Conservation (phyloP, 1,140 invertebrate species). For the Tetraneura akinire region DNA sequence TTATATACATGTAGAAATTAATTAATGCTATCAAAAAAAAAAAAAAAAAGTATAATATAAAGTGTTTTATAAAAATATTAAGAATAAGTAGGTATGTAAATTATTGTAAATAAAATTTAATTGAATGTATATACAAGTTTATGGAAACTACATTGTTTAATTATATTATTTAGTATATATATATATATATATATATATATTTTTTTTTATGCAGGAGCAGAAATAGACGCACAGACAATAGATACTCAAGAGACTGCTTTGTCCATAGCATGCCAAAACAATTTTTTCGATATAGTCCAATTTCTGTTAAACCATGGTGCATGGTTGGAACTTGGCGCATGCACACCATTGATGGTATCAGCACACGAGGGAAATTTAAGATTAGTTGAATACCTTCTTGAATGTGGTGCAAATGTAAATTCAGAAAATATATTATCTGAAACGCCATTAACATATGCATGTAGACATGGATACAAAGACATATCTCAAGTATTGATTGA, state of each 20-base stretch:
- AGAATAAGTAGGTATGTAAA: too few relatives aligned
- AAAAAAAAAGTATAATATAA: too few relatives aligned
- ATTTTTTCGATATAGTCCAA: slow-evolving; percentile 94
- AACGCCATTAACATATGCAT: slow-evolving; percentile 95
- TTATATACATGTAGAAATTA: too few relatives aligned
- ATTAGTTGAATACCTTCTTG: slow-evolving; percentile 81
- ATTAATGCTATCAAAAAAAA: too few relatives aligned
- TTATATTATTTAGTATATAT: too few relatives aligned
- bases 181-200: too few relatives aligned
- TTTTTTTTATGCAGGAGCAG: slow-evolving; percentile 68
- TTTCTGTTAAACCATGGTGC: slow-evolving; percentile 94
- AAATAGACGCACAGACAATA: slow-evolving; percentile 97
- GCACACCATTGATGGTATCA: slow-evolving; percentile 97
- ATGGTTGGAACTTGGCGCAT: slow-evolving; percentile 92
- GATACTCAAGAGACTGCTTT: slow-evolving; percentile 97
- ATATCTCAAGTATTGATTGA: slow-evolving; percentile 83
- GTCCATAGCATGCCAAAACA: slow-evolving; percentile 96
- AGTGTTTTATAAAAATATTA: too few relatives aligned
- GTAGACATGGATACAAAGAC: slow-evolving; percentile 95
- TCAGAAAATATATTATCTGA: slow-evolving; percentile 92
- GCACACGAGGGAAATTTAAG: slow-evolving; percentile 97
- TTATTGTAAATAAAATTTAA: too few relatives aligned
- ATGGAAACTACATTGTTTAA: too few relatives aligned
- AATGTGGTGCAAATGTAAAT: slow-evolving; percentile 83
- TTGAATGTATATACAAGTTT: too few relatives aligned